Evolutionary conservation across 2,888 invertebrate genomes (phyloP).

Genomic region (Pristionchus entomophagus): DNA sequence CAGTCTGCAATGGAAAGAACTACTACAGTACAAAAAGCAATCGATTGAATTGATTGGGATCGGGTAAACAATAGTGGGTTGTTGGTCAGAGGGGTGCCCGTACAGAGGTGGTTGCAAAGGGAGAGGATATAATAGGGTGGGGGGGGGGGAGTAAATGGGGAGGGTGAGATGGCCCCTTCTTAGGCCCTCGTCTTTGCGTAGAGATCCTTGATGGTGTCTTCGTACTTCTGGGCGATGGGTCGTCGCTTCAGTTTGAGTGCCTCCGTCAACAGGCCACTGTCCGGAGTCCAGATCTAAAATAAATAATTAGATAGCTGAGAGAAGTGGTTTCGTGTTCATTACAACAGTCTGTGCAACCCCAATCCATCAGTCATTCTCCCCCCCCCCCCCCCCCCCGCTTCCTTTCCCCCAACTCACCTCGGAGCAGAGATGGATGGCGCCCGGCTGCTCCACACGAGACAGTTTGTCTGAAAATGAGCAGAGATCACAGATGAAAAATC

Average conservation of each 20-base stretch:
- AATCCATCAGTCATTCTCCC: no score
- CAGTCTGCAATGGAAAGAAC: neutral
- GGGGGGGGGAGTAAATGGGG: neutral
- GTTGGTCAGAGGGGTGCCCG: neutral
- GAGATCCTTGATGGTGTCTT: constrained; percentile 38
- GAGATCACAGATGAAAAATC: no score
- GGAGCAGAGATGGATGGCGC: constrained; percentile 88
- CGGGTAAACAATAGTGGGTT: neutral
- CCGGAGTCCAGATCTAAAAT: constrained; percentile 87
- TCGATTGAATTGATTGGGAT: neutral
- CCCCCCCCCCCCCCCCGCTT: no score
- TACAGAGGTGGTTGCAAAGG: neutral
- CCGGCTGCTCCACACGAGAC: constrained; percentile 92
- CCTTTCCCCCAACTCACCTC: constrained; percentile 86
- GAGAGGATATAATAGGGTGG: no score
- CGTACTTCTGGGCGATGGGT: constrained; percentile 57
- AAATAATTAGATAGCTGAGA: no score
- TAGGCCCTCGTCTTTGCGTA: constrained; percentile 8
- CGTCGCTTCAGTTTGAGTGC: constrained; percentile 94
- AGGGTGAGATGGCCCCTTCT: neutral
- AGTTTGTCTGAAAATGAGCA: constrained; percentile 83
- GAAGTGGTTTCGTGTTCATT: no score
- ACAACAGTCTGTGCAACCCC: no score
- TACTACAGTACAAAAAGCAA: neutral
- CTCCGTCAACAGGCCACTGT: constrained; percentile 95